Percentiles rank a stretch among this genome's conserved stretches.
Conservation (phyloP, 2,113 vertebrate genomes). For the Aptenodytes forsteri region DNA sequence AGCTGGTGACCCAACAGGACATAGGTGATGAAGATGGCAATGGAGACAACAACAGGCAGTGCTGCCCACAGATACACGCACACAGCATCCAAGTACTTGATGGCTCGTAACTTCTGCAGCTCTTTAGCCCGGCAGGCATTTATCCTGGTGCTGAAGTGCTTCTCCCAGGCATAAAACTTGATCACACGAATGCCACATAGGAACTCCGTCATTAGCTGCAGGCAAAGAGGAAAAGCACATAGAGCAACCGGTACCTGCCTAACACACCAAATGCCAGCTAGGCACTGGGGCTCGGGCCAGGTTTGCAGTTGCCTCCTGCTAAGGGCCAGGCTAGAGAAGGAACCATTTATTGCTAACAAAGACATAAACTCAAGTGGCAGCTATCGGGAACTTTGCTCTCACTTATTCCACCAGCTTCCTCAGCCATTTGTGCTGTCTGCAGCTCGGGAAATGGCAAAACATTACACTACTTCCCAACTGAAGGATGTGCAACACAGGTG, state of each 20-base stretch:
- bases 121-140: constrained; percentile 78
- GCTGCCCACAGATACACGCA: constrained; percentile 97
- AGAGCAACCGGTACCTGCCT: neutral
- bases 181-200: constrained; percentile 91
- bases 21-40: constrained; percentile 91
- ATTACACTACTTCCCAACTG: neutral
- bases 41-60: constrained; percentile 90
- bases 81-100: constrained; percentile 91
- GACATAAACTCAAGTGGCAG: neutral
- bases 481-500: neutral
- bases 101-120: constrained; percentile 77
- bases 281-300: neutral
- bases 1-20: constrained; percentile 89
- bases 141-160: constrained; percentile 81
- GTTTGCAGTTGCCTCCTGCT: neutral
- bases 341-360: neutral
- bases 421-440: neutral
- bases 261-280: neutral
- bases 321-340: neutral
- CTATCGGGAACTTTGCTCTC: neutral
- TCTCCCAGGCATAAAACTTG: constrained; percentile 94
- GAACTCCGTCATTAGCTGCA: constrained; percentile 91
- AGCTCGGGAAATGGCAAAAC: neutral
- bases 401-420: neutral
- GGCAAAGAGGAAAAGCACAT: neutral